Percentiles rank a stretch among this genome's conserved stretches.
These are phyloP conservation scores for Cavia porcellus DNA, from an alignment of 2,113 vertebrate species.

Conservation along the genomic window DNA sequence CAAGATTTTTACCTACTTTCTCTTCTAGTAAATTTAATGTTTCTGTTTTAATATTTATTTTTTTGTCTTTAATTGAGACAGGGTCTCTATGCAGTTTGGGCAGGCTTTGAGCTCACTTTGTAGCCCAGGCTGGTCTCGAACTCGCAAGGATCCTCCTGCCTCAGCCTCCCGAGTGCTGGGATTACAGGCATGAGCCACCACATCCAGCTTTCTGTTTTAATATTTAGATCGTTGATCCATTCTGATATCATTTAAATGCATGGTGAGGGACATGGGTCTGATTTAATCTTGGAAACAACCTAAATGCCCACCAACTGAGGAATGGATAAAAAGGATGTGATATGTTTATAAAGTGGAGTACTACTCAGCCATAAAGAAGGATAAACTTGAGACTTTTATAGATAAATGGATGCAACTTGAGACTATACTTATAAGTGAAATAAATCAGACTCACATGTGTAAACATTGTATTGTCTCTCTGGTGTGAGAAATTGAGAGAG, in stretches of 20 bases:
- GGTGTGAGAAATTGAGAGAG: not conserved
- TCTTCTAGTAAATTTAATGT: not conserved
- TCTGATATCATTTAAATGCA: not conserved
- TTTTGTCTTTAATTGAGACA: too few species aligned
- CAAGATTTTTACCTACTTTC: not conserved
- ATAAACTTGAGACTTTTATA: not conserved
- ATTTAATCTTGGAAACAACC: not conserved
- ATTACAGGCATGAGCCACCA: too few species aligned
- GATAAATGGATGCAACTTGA: not conserved
- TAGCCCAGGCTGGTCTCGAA: too few species aligned
- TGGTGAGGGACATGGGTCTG: not conserved
- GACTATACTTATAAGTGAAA: not conserved
- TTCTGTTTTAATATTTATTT: not conserved
- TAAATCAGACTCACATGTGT: not conserved
- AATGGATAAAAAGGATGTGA: not conserved
- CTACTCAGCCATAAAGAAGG: not conserved
- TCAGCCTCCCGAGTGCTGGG: too few species aligned
- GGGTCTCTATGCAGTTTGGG: too few species aligned
- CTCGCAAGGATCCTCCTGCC: too few species aligned
- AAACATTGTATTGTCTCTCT: not conserved
- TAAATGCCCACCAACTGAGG: not conserved
- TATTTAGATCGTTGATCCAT: not conserved
- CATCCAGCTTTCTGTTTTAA: not conserved
- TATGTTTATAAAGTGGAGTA: not conserved
- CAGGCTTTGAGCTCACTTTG: too few species aligned